A percentile compares a stretch with the other conserved stretches of the same genome.
Evolutionary conservation across 2,113 vertebrate genomes (phyloP).

Genomic region (Apodemus sylvaticus): DNA sequence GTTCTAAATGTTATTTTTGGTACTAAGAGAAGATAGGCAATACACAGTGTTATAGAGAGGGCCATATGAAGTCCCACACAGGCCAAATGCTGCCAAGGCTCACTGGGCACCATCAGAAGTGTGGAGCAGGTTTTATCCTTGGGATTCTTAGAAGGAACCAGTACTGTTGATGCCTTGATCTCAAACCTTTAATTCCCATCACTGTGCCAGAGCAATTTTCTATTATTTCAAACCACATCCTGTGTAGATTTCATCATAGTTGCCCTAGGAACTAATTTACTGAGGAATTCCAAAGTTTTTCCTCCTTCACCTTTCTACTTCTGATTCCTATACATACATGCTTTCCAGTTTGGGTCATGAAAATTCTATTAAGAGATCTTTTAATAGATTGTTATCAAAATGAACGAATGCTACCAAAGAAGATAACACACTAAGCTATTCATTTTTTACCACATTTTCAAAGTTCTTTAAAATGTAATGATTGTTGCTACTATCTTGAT

Average conservation of each 20-base stretch:
- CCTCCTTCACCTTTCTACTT: background rate
- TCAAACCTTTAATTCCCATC: background rate
- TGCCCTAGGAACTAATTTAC: background rate
- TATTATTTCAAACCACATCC: slow-evolving; percentile 1
- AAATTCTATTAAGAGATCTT: slow-evolving; percentile 11
- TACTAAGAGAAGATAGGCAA: background rate
- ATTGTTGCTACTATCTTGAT: slow-evolving; percentile 24
- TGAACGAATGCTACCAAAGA: slow-evolving; percentile 1
- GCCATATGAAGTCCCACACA: fast-evolving
- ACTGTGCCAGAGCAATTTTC: background rate
- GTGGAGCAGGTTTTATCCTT: background rate
- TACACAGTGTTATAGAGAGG: background rate
- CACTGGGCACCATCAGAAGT: background rate
- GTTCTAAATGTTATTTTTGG: background rate
- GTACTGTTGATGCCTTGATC: background rate
- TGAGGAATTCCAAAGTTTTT: background rate
- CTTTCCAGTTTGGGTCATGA: background rate
- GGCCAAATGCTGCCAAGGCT: background rate
- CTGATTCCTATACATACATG: background rate
- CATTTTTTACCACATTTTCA: slow-evolving; percentile 22
- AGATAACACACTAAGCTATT: slow-evolving; percentile 17
- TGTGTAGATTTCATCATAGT: background rate
- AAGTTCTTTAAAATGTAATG: slow-evolving; percentile 47
- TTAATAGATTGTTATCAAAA: slow-evolving; percentile 48
- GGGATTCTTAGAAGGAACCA: background rate